Base-by-base conservation (phyloP, 2,113 vertebrate species). In the Theropithecus gelada region DNA sequence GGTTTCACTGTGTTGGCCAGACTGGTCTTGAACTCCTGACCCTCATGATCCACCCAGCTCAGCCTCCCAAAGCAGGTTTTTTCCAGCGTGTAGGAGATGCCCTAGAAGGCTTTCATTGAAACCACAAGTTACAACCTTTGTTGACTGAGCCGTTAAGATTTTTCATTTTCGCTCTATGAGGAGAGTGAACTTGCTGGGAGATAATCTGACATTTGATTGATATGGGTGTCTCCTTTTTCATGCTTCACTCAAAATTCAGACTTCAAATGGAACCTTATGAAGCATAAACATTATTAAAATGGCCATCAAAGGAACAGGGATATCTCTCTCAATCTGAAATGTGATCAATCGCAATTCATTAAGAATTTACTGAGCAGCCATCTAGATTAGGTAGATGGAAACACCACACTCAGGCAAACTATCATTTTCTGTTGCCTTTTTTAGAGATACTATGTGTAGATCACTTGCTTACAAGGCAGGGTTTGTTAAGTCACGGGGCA, bases 271-370 rank as follows among this genome's bases (percentile, higher is more conserved):
- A 94, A 92, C 23, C 45, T 90, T 92, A 88, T 35, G 72, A 96
- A 92, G 70, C 88, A 95, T 50, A 73, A 61, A 22, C 52, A 55
- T 92, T 90, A 97, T 94, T 97, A 93, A 97, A 90, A 94, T 25
- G 66, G 52, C 64, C 90, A 83, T 78, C 88, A 73, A 68, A 76
- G 72, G 72, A 73, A 72, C 7, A 93, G 48, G 85, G 40, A 57
- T 40, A n/a, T 40, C 72, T 79, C 81, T 97, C 86, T 80, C 90
- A 76, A 76, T 85, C 25, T 79, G 90, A 97, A 97, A 94, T 79
- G 20, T 52, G 68, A 96, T 96, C 94, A 92, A 93, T 61, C 96
- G 66, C n/a, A 95, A 86, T 96, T 96, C 90, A 91, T 94, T 91
- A 96, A 73, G 83, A 81, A 88, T 79, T n/a, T 90, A 82, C 76